phyloP scores from a whole-genome alignment of 2,888 invertebrate species.

The Cephus pulcher region DNA sequence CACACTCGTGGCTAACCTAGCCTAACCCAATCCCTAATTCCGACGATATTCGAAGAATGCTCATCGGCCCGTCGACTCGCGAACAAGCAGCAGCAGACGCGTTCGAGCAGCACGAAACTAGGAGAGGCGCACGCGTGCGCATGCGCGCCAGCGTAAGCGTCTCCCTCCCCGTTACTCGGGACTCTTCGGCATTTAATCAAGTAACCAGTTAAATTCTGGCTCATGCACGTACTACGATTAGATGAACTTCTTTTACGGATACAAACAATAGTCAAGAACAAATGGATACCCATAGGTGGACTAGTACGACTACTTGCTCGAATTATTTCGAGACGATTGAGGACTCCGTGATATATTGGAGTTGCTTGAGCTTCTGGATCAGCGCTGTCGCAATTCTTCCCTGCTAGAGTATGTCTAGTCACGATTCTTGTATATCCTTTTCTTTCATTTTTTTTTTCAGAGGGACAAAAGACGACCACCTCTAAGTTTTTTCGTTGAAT shows the following conservation, averaged over 20 bases:
- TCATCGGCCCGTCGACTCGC: neutral
- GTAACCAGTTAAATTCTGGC: neutral
- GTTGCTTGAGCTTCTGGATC: neutral
- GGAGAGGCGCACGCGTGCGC: neutral
- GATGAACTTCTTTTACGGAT: neutral
- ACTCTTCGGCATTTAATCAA: neutral
- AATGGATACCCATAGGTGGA: neutral
- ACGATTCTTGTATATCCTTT: neutral
- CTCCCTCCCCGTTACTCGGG: too few species aligned
- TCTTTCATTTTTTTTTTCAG: neutral
- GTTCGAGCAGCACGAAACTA: too few species aligned
- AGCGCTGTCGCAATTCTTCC: neutral
- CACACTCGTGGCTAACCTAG: neutral
- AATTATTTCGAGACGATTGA: too few species aligned
- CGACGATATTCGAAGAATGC: too few species aligned
- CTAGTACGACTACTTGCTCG: neutral
- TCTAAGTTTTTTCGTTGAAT: too few species aligned
- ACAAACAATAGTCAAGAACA: neutral
- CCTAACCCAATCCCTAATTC: neutral
- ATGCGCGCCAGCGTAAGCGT: too few species aligned
- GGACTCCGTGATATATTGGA: neutral
- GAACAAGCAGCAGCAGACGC: too few species aligned
- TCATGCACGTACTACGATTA: neutral
- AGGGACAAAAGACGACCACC: too few species aligned
- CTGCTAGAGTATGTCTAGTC: neutral